Evolutionary conservation across 2,888 invertebrate genomes (phyloP), one percentile per base, ranked within the genome.

Genomic region (Timema podura): DNA sequence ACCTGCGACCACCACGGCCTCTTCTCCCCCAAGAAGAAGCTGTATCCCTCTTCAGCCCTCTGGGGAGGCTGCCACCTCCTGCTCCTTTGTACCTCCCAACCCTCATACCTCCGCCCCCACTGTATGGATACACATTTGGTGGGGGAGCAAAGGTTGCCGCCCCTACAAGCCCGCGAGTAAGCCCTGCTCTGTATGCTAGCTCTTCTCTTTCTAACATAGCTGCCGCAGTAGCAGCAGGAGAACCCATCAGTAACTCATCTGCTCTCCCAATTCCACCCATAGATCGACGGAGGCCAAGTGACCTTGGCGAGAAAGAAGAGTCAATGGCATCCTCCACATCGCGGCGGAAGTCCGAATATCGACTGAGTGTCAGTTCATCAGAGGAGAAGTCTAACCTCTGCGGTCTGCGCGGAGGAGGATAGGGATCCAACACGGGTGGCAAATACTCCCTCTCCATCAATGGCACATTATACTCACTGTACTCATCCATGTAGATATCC

Each of bases 301-400:
- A 68, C 8, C 73, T 65, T 15, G 71, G 71, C 10, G 70, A 59
- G 54, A 67, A 74, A 1, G 75, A 75, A 1, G 75, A 75, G 70
- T 76, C 74, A 47, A 76, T 74, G 7, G 76, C 75, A 68, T 75
- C 75, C 68, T 75, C 75, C 9, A 75, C 73, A 70, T 76, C 75
- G 11, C 76, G 73, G 6, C 74, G 71, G 67, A 76, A 75, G 61
- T 75, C 74, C 8, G 75, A 75, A 69, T 75, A 76, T 15, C 76
- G 67, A 30, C 74, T 74, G 6, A 74, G 66, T 6, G 74, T 73
- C 51, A 74, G 67, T 65, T 74, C 74, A 69, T 74, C 74, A 13
- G 73, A 70, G n/a, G 74, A 71, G 67, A 74, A 74, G 67, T 72
- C 72, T n/a, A 74, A 15, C n/a, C 71, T 48, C 10, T 68, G 73